Evolutionary conservation across 2,888 invertebrate genomes (phyloP).

Genomic region (Sphaerophoria rueppellii): DNA sequence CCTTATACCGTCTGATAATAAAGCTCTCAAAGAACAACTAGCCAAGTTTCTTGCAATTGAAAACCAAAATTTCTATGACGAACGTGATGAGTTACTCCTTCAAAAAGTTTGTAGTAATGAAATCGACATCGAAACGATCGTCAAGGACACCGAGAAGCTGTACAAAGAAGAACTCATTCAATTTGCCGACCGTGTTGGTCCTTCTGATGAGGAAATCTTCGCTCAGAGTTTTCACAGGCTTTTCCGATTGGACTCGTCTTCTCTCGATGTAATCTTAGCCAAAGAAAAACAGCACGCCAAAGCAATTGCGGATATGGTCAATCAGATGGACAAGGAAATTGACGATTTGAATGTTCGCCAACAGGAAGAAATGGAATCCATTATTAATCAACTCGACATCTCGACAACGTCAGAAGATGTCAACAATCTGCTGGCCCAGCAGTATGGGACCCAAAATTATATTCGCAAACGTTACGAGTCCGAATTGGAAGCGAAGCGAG

Average conservation of each 20-base stretch:
- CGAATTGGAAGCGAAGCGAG: conserved; percentile 91
- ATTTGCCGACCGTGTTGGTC: conserved; percentile 91
- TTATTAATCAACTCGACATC: conserved; percentile 89
- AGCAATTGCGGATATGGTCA: conserved; percentile 88
- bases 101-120: conserved; percentile 85
- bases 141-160: conserved; percentile 90
- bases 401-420: conserved; percentile 89
- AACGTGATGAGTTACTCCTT: conserved; percentile 85
- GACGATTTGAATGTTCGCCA: conserved; percentile 89
- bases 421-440: conserved; percentile 90
- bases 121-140: conserved; percentile 88
- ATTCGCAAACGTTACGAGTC: conserved; percentile 93
- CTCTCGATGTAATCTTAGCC: conserved; percentile 93
- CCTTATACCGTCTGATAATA: background rate
- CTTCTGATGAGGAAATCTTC: conserved; percentile 90
- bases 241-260: conserved; percentile 88
- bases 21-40: conserved; percentile 80
- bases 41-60: conserved; percentile 86
- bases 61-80: conserved; percentile 87
- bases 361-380: conserved; percentile 94
- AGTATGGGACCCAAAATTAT: conserved; percentile 92
- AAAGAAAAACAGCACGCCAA: conserved; percentile 94
- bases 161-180: conserved; percentile 92
- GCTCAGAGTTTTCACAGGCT: conserved; percentile 83
- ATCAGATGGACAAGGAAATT: conserved; percentile 89